Evolutionary conservation across 2,888 invertebrate genomes (phyloP).

Genomic region (Thymelicus lineola): DNA sequence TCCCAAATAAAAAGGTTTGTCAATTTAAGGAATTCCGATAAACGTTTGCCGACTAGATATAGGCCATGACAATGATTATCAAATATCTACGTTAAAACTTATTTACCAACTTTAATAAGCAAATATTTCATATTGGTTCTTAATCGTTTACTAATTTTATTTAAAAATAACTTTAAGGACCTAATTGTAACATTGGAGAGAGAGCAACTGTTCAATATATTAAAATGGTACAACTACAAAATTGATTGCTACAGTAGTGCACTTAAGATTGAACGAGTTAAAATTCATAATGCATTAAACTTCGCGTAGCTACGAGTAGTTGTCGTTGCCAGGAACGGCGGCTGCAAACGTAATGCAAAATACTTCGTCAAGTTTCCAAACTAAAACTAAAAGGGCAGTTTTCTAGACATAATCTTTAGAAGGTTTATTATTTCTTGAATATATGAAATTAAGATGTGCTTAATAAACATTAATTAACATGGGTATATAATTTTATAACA

Average conservation of each 20-base stretch:
- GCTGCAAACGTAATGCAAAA: constrained; percentile 9
- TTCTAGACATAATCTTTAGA: not conserved
- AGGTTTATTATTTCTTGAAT: too few relatives aligned
- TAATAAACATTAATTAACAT: too few relatives aligned
- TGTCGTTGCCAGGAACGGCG: constrained; percentile 2
- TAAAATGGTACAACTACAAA: constrained; percentile 8
- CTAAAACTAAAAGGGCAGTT: constrained; percentile 1
- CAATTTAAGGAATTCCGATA: too few relatives aligned
- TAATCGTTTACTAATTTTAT: not conserved
- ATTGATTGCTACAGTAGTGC: constrained; percentile 14
- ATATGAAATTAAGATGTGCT: too few relatives aligned
- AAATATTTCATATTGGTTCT: too few relatives aligned
- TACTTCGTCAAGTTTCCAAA: constrained; percentile 10
- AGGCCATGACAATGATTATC: too few relatives aligned
- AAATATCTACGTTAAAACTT: too few relatives aligned
- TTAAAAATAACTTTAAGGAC: not conserved
- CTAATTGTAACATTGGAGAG: not conserved
- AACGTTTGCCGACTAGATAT: too few relatives aligned
- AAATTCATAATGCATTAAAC: constrained; percentile 32
- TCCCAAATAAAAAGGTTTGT: too few relatives aligned
- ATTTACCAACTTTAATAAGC: too few relatives aligned
- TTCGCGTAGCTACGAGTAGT: constrained; percentile 10
- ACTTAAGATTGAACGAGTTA: constrained; percentile 18
- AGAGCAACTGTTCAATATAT: not conserved
- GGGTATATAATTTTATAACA: too few relatives aligned